Evolutionary conservation across 1,140 invertebrate genomes (phyloP), one percentile per base, ranked within the genome.

Genomic region (Homalodisca vitripennis): DNA sequence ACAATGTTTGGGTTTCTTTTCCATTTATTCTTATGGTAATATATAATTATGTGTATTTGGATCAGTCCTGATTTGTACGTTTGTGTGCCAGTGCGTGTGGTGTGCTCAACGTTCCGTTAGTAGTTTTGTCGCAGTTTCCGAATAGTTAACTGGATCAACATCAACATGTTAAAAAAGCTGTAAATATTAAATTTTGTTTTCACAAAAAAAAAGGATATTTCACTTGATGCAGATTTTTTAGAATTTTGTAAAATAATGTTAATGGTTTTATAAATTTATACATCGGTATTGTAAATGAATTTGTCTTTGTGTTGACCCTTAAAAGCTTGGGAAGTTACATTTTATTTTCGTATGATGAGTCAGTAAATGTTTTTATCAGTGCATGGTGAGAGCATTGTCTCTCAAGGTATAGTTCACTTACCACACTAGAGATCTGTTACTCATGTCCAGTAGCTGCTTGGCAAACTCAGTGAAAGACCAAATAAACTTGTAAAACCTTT

Each of bases 211-310:
- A 41, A 6, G 6, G 17, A 41, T n/a, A n/a, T n/a, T n/a, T n/a
- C n/a, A 14, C 2, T 51, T 51, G 17, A 41, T 41, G n/a, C 14
- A 60, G 26, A 60, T 60, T 60, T 60, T 60, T 60, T 60, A 60
- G 55, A 60, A 60, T 60, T 29, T 60, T 60, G 55, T 60, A 60
- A 60, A 27, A 60, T 60, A 60, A 53, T 53, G 48, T 53, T 53
- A 53, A 60, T 29, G 26, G 55, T 60, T 60, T 60, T 60, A 60
- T 60, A 60, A 60, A 60, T 60, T 60, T 60, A 60, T 60, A 60
- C 55, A 60, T 60, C n/a, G 26, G 55, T 60, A 26, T n/a, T 60
- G 55, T 60, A 60, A 60, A 60, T 60, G 55, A 60, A 6, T 60
- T 53, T 60, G 55, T 60, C 2, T 60, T 60, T 12, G 48, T 6